These are phyloP conservation scores for Gambusia affinis DNA, from an alignment of 2,113 vertebrate genomes.

Conservation along the genomic window DNA sequence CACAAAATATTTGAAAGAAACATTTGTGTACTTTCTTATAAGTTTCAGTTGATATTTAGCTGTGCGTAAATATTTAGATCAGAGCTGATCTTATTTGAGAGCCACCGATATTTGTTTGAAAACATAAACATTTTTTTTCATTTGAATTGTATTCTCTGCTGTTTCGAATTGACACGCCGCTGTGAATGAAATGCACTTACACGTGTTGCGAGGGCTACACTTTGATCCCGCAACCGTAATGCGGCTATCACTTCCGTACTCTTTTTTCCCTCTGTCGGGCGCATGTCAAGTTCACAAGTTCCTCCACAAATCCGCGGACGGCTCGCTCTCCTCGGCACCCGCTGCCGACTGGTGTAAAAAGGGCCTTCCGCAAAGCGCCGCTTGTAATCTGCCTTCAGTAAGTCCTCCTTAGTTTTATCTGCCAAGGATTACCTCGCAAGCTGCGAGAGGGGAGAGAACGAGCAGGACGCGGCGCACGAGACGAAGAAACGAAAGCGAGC, in stretches of 20 bases:
- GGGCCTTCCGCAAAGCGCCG: conserved; percentile 77
- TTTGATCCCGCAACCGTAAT: conserved; percentile 75
- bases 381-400: conserved; percentile 84
- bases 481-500: conserved; percentile 68
- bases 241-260: conserved; percentile 69
- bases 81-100: too few species aligned
- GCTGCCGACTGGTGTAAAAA: conserved; percentile 73
- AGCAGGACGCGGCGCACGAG: conserved; percentile 57
- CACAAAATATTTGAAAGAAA: neutral
- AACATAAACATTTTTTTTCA: neutral
- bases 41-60: neutral
- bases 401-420: conserved; percentile 84
- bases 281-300: conserved; percentile 78
- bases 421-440: conserved; percentile 82
- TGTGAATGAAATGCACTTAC: conserved; percentile 23
- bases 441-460: conserved; percentile 67
- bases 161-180: neutral
- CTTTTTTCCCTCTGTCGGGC: conserved; percentile 64
- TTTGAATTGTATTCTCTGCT: conserved; percentile 26
- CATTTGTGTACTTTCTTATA: neutral
- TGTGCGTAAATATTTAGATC: neutral
- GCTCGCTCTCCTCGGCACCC: conserved; percentile 76
- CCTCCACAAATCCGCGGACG: conserved; percentile 75
- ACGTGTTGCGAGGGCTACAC: conserved; percentile 52
- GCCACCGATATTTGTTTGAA: neutral